Evolutionary conservation across 2,113 vertebrate genomes (phyloP).

Genomic region (Ptilonorhynchus violaceus): DNA sequence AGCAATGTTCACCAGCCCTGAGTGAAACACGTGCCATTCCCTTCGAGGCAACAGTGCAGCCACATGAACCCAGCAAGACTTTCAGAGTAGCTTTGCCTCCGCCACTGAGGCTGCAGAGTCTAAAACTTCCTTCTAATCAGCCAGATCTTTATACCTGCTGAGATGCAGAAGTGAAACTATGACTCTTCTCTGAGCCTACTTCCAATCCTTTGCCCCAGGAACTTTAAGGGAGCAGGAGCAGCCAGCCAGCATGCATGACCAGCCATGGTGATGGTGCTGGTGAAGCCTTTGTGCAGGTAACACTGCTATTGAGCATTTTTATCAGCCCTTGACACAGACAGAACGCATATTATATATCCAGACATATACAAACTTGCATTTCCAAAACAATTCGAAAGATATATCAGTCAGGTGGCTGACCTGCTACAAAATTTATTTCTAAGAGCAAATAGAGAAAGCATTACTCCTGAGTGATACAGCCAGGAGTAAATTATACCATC

Average conservation of each 20-base stretch:
- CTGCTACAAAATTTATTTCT: not conserved
- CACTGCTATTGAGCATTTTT: not conserved
- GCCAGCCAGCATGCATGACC: fast-evolving
- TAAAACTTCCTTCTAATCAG: not conserved
- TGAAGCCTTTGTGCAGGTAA: not conserved
- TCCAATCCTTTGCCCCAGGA: not conserved
- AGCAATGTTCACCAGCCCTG: not conserved
- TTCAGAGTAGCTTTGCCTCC: not conserved
- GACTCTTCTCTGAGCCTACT: not conserved
- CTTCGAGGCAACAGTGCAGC: not conserved
- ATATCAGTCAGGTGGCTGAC: not conserved
- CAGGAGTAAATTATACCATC: not conserved
- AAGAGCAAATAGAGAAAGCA: not conserved
- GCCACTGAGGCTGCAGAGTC: not conserved
- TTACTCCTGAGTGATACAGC: not conserved
- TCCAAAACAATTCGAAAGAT: not conserved
- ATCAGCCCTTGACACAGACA: not conserved
- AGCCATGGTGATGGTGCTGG: not conserved
- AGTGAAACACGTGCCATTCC: not conserved
- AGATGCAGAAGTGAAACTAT: not conserved
- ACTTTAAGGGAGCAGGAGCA: not conserved
- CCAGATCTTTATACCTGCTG: not conserved
- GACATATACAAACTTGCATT: not conserved
- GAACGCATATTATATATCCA: not conserved
- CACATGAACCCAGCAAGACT: not conserved